These are phyloP conservation scores for Zaprionus bogoriensis DNA, from an alignment of 2,888 invertebrate species.

Conservation along the genomic window DNA sequence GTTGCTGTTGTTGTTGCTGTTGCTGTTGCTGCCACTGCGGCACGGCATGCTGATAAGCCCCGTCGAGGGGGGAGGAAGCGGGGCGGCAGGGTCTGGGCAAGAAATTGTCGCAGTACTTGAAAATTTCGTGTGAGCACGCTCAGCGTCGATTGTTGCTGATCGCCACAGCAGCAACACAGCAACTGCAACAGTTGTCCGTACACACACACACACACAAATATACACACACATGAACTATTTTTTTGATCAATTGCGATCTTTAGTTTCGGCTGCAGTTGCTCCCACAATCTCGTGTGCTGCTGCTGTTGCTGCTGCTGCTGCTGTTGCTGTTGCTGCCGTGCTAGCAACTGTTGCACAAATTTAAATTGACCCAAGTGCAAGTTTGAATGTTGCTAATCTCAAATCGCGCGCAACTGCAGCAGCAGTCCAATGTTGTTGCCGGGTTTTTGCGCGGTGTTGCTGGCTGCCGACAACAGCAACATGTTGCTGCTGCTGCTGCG, in stretches of 20 bases:
- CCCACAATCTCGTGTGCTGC: conserved; percentile 65
- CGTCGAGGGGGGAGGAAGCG: neutral
- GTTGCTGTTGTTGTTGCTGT: neutral
- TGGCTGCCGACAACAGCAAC: conserved; percentile 42
- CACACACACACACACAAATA: conserved; percentile 28
- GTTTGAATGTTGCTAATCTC: conserved; percentile 73
- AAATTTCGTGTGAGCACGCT: conserved; percentile 78
- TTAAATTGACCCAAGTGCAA: conserved; percentile 79
- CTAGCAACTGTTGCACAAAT: conserved; percentile 73
- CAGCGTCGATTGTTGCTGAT: conserved; percentile 72
- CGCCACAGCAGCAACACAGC: conserved; percentile 32
- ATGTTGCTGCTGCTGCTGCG: conserved; percentile 46
- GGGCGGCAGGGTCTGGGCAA: conserved; percentile 26
- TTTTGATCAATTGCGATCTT: conserved; percentile 74
- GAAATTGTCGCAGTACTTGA: conserved; percentile 77
- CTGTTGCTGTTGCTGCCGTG: conserved; percentile 44
- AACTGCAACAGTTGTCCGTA: conserved; percentile 51
- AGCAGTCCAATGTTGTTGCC: conserved; percentile 10
- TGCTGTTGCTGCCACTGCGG: conserved; percentile 46
- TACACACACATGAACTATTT: conserved; percentile 9
- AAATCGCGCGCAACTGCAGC: conserved; percentile 48
- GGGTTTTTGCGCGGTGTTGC: conserved; percentile 27
- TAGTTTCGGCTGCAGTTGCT: conserved; percentile 55
- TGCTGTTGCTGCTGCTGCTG: conserved; percentile 33
- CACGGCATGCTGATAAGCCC: conserved; percentile 71